Conservation (phyloP, 2,113 vertebrate species). For the Glaucidium brasilianum region DNA sequence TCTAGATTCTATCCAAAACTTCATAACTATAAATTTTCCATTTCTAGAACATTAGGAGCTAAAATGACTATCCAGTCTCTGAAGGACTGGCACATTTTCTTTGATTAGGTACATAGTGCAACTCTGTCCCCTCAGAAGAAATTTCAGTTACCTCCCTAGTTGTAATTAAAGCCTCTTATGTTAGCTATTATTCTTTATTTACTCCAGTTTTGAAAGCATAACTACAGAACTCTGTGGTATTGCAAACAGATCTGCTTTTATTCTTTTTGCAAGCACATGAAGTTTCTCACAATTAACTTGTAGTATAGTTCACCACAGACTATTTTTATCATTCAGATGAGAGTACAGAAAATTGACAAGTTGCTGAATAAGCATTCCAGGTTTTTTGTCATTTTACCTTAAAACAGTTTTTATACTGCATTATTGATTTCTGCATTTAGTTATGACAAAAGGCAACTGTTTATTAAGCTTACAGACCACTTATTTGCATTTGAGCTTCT, state of each 20-base stretch:
- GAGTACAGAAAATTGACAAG: neutral
- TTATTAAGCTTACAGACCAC: neutral
- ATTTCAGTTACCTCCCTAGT: neutral
- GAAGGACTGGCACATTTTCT: slow-evolving; percentile 2
- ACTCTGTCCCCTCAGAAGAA: neutral
- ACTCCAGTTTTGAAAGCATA: neutral
- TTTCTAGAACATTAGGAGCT: neutral
- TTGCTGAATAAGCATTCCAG: neutral
- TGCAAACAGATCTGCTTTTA: neutral
- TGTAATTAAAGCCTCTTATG: neutral
- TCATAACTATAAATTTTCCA: neutral
- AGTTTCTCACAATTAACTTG: neutral
- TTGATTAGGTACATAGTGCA: neutral
- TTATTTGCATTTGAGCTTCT: slow-evolving; percentile 22
- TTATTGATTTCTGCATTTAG: slow-evolving; percentile 18
- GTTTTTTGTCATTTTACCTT: neutral
- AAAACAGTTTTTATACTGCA: neutral
- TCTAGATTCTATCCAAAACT: neutral
- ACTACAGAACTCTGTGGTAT: neutral
- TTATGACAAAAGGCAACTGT: neutral
- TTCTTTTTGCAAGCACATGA: neutral
- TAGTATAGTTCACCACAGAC: neutral
- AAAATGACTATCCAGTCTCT: neutral
- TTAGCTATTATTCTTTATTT: neutral
- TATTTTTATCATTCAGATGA: neutral